Conservation (phyloP, 2,888 invertebrate genomes). For the Chloroclysta siterata region DNA sequence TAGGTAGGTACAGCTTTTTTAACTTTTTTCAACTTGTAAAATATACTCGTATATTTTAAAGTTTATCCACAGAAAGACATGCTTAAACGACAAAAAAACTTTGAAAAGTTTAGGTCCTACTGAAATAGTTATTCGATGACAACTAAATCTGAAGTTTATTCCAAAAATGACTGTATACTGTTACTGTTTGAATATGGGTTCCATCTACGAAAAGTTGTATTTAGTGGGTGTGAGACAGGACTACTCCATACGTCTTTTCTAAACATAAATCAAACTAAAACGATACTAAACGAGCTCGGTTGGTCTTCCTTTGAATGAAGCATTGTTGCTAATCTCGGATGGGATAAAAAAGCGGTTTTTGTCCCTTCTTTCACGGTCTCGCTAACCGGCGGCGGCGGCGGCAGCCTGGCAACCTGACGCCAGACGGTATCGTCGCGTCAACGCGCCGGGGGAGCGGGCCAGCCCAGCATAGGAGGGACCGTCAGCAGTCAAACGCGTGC, state of each 20-base stretch:
- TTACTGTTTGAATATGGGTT: too few relatives aligned
- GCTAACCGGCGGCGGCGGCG: slow-evolving; percentile 46
- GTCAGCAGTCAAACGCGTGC: slow-evolving; percentile 69
- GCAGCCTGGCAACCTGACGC: slow-evolving; percentile 47
- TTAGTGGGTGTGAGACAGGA: too few relatives aligned
- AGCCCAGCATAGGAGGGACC: slow-evolving; percentile 16
- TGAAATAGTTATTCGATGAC: too few relatives aligned
- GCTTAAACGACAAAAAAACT: too few relatives aligned
- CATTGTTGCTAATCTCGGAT: slow-evolving; percentile 74
- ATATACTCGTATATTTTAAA: too few relatives aligned
- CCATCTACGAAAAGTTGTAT: too few relatives aligned
- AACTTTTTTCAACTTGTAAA: too few relatives aligned
- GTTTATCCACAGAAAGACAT: too few relatives aligned
- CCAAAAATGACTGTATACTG: too few relatives aligned
- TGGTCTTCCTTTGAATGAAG: slow-evolving; percentile 51
- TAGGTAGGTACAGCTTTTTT: too few relatives aligned
- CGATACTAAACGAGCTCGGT: background rate
- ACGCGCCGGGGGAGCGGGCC: slow-evolving; percentile 32
- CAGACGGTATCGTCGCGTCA: slow-evolving; percentile 27
- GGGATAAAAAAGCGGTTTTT: slow-evolving; percentile 76
- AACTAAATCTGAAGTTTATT: too few relatives aligned
- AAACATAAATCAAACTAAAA: background rate
- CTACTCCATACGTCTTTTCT: background rate
- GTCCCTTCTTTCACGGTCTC: slow-evolving; percentile 75
- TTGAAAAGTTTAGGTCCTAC: too few relatives aligned